These are phyloP conservation scores for Hoplostethus atlanticus DNA, from an alignment of 2,797 vertebrate species.

Conservation along the genomic window DNA sequence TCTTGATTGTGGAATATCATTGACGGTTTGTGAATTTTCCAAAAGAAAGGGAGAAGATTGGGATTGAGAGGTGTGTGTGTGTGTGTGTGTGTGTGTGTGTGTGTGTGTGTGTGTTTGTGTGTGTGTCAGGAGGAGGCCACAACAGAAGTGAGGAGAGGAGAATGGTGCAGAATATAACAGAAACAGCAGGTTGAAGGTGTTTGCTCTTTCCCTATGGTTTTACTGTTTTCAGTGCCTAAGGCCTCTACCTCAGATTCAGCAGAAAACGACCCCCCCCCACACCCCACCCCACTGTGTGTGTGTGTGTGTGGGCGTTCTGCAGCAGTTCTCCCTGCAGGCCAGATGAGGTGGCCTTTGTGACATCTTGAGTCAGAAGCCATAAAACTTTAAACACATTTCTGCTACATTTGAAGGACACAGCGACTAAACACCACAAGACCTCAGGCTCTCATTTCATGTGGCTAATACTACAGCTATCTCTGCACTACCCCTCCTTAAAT, in stretches of 20 bases:
- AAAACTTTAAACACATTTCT: slow-evolving; percentile 28
- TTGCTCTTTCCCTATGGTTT: slow-evolving; percentile 24
- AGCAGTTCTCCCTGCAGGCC: slow-evolving; percentile 15
- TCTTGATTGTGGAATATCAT: neutral
- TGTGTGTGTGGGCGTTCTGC: neutral
- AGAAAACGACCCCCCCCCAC: neutral
- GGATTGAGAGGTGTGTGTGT: neutral
- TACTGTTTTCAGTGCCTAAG: slow-evolving; percentile 11
- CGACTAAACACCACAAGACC: slow-evolving; percentile 2
- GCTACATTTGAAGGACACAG: slow-evolving; percentile 35
- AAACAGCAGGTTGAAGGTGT: slow-evolving; percentile 23
- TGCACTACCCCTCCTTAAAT: neutral
- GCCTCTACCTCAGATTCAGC: slow-evolving; percentile 8
- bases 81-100: slow-evolving; percentile 20
- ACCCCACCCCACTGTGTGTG: neutral
- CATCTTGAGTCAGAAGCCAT: slow-evolving; percentile 47
- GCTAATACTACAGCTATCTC: neutral
- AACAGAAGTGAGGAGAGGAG: slow-evolving; percentile 9
- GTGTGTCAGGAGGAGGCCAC: neutral
- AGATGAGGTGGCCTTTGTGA: slow-evolving; percentile 34
- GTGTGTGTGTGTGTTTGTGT: slow-evolving; percentile 17
- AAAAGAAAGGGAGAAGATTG: neutral
- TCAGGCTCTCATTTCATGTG: slow-evolving; percentile 9
- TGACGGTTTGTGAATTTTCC: no score
- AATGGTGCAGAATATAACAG: neutral